These are phyloP conservation scores for Coilia nasus DNA, from an alignment of 2,797 vertebrate species.

Conservation along the genomic window DNA sequence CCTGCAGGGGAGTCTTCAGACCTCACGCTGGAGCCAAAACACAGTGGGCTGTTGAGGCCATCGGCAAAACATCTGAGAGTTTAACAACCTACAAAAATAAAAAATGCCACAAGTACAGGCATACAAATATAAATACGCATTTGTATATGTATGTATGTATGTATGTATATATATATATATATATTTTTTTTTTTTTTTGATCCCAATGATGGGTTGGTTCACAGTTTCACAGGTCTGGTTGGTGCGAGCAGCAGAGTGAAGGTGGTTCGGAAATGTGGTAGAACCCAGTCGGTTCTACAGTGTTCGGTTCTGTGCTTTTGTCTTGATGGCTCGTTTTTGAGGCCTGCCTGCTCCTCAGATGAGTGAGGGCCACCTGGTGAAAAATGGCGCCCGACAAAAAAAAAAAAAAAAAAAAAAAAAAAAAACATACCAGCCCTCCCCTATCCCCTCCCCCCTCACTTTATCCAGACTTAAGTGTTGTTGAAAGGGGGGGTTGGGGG, in stretches of 20 bases:
- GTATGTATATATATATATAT: neutral
- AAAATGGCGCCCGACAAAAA: too few relatives aligned
- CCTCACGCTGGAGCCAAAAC: neutral
- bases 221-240: neutral
- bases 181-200: neutral
- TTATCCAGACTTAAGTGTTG: neutral
- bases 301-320: neutral
- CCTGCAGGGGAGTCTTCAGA: neutral
- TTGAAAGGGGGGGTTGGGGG: neutral
- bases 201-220: neutral
- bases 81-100: slow-evolving; percentile 9
- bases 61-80: neutral
- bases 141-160: neutral
- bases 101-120: neutral
- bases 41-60: neutral
- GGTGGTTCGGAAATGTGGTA: neutral
- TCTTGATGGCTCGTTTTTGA: neutral
- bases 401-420: too few relatives aligned
- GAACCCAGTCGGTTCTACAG: neutral
- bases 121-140: slow-evolving; percentile 9
- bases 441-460: neutral
- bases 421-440: too few relatives aligned
- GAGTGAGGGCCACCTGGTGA: too few relatives aligned
- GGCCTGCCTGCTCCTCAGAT: neutral
- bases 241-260: neutral